Evolutionary conservation across 2,797 vertebrate species (phyloP), one percentile per base, ranked within the genome.

Genomic region (Podargus strigoides): DNA sequence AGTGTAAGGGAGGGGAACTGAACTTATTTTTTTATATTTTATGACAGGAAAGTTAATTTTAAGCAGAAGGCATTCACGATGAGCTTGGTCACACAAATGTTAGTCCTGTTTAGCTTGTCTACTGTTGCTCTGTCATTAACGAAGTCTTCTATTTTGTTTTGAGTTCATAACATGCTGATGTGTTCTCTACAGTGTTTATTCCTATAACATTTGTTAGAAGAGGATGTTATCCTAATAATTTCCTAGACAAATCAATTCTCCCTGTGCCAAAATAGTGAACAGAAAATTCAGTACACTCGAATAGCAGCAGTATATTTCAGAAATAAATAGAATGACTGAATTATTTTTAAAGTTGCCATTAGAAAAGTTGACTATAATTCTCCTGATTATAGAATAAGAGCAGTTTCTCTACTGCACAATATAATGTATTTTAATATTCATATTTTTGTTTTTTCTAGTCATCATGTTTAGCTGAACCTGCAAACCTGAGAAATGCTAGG

Each of bases 401-500:
- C 22, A 58, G 22, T 69, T 27, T 9, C 30, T 85, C 44, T 60
- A 21, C 53, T 64, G 47, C 32, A 4, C n/a, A 42, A 49, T 46
- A 14, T 12, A 49, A 37, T 50, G 20, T 11, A 66, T 79, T 89
- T 75, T 68, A 68, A 85, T 50, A 47, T 19, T 66, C 2, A 4
- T 83, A 7, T 64, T 92, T 95, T 81, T 94, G 73, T 68, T 96
- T 64, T 78, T 72, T 89, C 28, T 94, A 98, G 96, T 91, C 91
- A 36, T 58, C 94, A 58, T 94, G 94, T 26, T 58, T 44, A 30
- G 76, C 93, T 64, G 99, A 99, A 76, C 97, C 98, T 21, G 83
- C 98, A 85, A 98, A 98, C 68, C 88, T 99, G 80, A 98, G 98
- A 37, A 99, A 99, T 11, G 99, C 99, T 58, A 98, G 98, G 93